Evolutionary conservation across 2,113 vertebrate species (phyloP), one percentile per base, ranked within the genome.

Genomic region (Phyllostomus hastatus): DNA sequence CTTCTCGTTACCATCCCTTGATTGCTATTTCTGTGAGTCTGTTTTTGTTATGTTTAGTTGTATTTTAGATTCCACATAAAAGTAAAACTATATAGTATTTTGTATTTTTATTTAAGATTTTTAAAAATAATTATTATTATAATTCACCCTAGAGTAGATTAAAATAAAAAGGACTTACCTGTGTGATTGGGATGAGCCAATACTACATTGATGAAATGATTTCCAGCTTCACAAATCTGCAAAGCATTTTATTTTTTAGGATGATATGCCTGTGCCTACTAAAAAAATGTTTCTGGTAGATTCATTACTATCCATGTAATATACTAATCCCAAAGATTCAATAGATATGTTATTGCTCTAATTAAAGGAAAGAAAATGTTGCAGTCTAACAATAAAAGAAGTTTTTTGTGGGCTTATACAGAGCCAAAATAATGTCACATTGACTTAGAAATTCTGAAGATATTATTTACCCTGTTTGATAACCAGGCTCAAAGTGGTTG

Each of bases 211-310:
- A 99, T 99, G 93, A 98, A 99, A 96, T 99, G 98, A 97, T 98
- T 99, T 70, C 99, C 99, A 98, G 98, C 98, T 98, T 99, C 99
- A 97, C 99, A 99, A 79, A 99, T 96, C 99, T 99, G 98, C 33
- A 98, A 98, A 98, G 90, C 90, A 98, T 93, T 86, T 93, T 96
- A 1, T 2, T 84, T 59, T 96, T 97, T 72, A 96, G 35, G 95
- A 28, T 79, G 1, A 15, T 35, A 41, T 8, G 35, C 1, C 3
- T 90, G 5, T 78, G 50, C 1, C 15, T 67, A 1, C 46, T 82
- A 50, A 92, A 50, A 92, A 93, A 43, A 66, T 59, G 3, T n/a
- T 41, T 80, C 54, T 35, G 66, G 22, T 9, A 31, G 16, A 73
- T 19, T 50, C 48, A 41, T 19, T 50, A 69, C 38, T 76, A 31